Base-by-base conservation (phyloP, 2,113 vertebrate genomes). In the Eolophus roseicapilla region DNA sequence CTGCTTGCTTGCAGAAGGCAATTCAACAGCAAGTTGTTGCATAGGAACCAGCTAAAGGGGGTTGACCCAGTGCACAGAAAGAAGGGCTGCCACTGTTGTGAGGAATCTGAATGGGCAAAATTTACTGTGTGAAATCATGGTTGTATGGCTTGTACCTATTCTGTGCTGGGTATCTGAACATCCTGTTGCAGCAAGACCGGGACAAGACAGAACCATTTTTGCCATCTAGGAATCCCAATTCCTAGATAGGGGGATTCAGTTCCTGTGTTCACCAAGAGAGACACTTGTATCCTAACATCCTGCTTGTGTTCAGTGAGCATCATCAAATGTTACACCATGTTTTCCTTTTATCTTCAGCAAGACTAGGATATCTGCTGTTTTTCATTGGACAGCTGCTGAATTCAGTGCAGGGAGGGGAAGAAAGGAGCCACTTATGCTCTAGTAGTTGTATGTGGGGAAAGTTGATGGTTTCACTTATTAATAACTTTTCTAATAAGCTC, bases 251-350 rank as follows among this genome's bases (percentile, higher is more conserved):
- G 44, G 25, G 18, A 39, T 33, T 11, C 18, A 82, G 0, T 37
- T 82, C 55, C 70, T 67, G 33, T 8, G 28, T 49, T 75, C 5
- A 1, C 64, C 46, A 24, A 1, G 2, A 25, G 46, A n/a, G 18
- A 37, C 14, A 21, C 7, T 0, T 3, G 9, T 49, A 46, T 68
- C 31, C 39, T 53, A 67, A 67, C 19, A 46, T 17, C 19, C 17
- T 53, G 17, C 25, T 75, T 55, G 55, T 28, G 31, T 70, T 88
- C 57, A 71, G n/a, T 1, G 2, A 74, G 55, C 62, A 25, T 44
- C 44, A 33, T 18, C 5, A 2, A 19, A 46, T 8, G 31, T 59
- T 67, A 6, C 8, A 9, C 46, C 5, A 0, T 15, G 27, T 19
- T 79, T 70, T 87, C 53, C 18, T 63, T 65, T 75, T 67, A 12